phyloP scores from a whole-genome alignment of 2,113 vertebrate species.

The Poecile atricapillus region DNA sequence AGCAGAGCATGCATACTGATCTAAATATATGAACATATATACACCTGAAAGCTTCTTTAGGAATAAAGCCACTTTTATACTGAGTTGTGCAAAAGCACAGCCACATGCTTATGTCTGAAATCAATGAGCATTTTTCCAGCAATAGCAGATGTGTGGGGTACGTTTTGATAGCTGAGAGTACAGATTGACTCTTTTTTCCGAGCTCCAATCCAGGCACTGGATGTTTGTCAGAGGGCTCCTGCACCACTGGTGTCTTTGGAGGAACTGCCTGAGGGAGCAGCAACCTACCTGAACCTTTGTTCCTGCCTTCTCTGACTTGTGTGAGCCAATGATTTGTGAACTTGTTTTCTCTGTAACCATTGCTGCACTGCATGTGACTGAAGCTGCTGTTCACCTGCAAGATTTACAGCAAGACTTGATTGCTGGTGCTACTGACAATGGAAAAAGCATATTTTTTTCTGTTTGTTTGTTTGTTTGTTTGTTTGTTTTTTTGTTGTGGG shows the following conservation, averaged over 20 bases:
- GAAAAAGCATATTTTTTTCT: not conserved
- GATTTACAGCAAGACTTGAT: not conserved
- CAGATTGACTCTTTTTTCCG: not conserved
- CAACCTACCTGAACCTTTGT: not conserved
- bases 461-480: no score
- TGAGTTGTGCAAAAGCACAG: not conserved
- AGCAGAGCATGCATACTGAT: not conserved
- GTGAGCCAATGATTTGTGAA: not conserved
- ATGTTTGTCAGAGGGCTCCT: not conserved
- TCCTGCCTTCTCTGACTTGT: not conserved
- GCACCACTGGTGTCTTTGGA: not conserved
- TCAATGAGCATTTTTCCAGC: not conserved
- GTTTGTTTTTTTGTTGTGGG: not conserved
- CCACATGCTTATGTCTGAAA: not conserved
- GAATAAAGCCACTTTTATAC: not conserved
- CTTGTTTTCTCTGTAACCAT: not conserved
- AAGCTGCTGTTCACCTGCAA: not conserved
- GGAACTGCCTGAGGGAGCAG: not conserved
- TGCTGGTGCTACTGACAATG: not conserved
- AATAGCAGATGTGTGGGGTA: fast-evolving
- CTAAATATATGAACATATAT: not conserved
- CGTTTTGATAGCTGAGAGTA: not conserved
- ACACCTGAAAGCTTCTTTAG: not conserved
- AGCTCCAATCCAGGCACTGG: not conserved
- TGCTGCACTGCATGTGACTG: not conserved